Base-by-base conservation (phyloP, 92 coral and sea anemone species). In the Montipora capitata region DNA sequence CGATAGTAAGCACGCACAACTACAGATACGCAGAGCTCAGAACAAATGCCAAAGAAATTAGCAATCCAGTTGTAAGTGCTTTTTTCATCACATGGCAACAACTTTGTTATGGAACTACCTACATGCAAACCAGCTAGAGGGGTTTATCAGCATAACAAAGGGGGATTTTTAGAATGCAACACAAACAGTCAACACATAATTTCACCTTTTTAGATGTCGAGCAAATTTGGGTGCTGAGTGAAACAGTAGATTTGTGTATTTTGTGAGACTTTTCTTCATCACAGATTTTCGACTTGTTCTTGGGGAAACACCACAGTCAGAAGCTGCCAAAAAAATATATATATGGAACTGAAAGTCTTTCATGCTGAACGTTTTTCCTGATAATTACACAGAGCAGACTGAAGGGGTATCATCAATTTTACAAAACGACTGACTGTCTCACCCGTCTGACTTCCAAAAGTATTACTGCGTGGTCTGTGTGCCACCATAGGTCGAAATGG, bases 201-300 rank as follows among this genome's bases (percentile, higher is more conserved):
- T 11, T 10, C 87, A 97, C 99, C 99, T 96, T 75, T 93, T 97
- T 68, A 96, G 77, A 18, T 95, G 91, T 72, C 94, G 92, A 42
- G 94, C 95, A 91, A 97, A 97, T 84, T 97, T 97, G 16, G 99
- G 98, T 9, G 99, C 90, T 10, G 99, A 96, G 44, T 95, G 98
- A 57, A 96, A 96, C 69, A 97, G 91, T 41, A 97, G 92, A 52
- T 97, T 96, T 2, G 99, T 96, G 88, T 97, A 97, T 57, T 97
- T 97, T 6, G 98, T 94, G 5, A 95, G 85, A 83, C 99, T 97
- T 78, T 96, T 96, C 76, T 96, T 97, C 91, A 96, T 90, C 35
- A 98, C 95, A 84, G 95, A 90, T 67, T 86, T 94, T 54, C 96
- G 81, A 68, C 96, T 95, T 10, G 95, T 84, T 82, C 92, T 95